Conservation (phyloP, 2,797 vertebrate species). For the Gobionotothen gibberifrons region DNA sequence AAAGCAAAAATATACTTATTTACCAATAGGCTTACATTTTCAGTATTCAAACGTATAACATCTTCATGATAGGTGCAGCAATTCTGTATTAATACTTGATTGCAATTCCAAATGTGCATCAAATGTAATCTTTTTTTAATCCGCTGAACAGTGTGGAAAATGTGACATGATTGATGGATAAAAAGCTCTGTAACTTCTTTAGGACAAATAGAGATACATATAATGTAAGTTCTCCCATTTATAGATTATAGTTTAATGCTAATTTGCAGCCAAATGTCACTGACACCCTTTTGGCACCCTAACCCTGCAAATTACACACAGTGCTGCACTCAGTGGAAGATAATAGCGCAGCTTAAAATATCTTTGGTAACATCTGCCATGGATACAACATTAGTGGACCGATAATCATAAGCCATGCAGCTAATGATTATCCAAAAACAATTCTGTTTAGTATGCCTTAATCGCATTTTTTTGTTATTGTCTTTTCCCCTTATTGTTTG, state of each 20-base stretch:
- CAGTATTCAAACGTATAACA: too few relatives aligned
- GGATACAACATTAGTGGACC: conserved; percentile 12
- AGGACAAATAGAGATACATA: neutral
- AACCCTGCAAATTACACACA: conserved; percentile 36
- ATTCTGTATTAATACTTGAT: neutral
- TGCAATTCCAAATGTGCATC: neutral
- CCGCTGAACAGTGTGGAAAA: too few relatives aligned
- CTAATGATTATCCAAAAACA: conserved; percentile 5
- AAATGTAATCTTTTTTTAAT: neutral
- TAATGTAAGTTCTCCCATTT: neutral
- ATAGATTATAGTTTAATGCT: neutral
- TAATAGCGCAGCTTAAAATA: conserved; percentile 46
- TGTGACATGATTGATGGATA: neutral
- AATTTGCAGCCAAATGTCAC: conserved; percentile 37
- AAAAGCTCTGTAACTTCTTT: neutral
- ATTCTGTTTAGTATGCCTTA: too few relatives aligned
- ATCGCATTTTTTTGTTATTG: too few relatives aligned
- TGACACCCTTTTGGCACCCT: conserved; percentile 14
- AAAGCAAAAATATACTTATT: neutral
- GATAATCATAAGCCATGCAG: neutral
- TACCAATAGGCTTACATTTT: neutral
- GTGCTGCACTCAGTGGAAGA: neutral
- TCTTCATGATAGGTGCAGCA: neutral
- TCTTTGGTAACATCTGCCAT: conserved; percentile 41
- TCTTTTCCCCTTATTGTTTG: too few relatives aligned